Base-by-base conservation (phyloP, 2,888 invertebrate species). In the Hermaeophaga mercurialis region DNA sequence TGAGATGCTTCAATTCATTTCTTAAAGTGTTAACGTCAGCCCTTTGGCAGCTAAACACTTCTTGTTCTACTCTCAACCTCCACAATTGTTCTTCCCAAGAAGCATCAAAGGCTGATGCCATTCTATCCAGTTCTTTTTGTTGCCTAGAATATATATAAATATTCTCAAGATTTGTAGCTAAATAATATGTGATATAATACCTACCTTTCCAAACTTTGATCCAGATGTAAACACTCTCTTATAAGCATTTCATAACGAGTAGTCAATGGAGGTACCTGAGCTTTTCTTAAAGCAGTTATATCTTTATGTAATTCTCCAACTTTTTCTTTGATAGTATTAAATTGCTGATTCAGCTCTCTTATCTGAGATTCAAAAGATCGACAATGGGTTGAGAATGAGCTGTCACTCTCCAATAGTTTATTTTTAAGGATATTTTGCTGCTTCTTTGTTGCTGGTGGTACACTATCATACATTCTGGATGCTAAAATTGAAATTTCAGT, bases 41-140 rank as follows among this genome's bases (percentile, higher is more conserved):
- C 73, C 86, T 81, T 80, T 87, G 81, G 55, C 77, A 78, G 58
- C 77, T 76, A 59, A 78, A 78, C 1, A 77, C 76, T 68, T 88
- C 87, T 72, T 89, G 88, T 73, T 90, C 89, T 5, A 86, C 81
- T 43, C 86, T 81, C 58, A 89, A 82, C 58, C 87, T 79, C 75
- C 88, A 86, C 18, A 88, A 74, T 67, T 87, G 86, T 68, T 88
- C 88, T 70, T 89, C 88, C 89, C 89, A 89, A 1, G 86, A 80
- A 41, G 84, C 78, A 61, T 85, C 85, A 65, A 86, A 86, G 3
- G 82, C 79, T 4, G 80, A 78, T 50, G 82, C 79, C 69, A 85
- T 78, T 41, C 84, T 77, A 56, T 85, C 85, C 59, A 86, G 71
- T 69, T 86, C 85, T 31, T 80, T 77, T 65, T 85, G 84, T 67